Conservation (phyloP, 2,113 vertebrate species). For the Desmodus rotundus region DNA sequence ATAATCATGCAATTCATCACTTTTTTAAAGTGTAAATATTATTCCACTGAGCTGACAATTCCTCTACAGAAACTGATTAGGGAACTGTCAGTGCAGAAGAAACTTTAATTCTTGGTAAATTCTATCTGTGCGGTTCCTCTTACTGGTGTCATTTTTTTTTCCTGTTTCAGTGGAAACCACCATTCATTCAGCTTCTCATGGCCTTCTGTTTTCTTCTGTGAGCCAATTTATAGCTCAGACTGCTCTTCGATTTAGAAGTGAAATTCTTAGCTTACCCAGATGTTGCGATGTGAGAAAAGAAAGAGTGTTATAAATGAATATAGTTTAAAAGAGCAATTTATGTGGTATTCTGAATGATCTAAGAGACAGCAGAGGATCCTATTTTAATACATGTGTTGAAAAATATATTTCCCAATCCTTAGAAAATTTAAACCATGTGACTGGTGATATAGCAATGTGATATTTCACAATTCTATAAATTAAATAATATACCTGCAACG, state of each 20-base stretch:
- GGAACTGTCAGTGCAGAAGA: neutral
- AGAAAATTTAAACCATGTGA: neutral
- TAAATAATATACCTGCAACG: neutral
- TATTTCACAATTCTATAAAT: slow-evolving; percentile 17
- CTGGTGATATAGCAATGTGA: neutral
- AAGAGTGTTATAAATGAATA: neutral
- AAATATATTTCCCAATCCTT: neutral
- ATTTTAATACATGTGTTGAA: neutral
- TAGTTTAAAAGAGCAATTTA: slow-evolving; percentile 22
- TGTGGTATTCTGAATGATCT: neutral
- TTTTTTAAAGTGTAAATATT: slow-evolving; percentile 70
- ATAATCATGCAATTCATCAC: slow-evolving; percentile 63
- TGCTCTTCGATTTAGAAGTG: neutral
- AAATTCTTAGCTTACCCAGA: neutral
- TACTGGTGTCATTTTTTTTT: neutral
- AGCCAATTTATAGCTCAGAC: neutral
- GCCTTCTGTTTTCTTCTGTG: neutral
- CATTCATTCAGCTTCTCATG: neutral
- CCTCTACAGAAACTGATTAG: slow-evolving; percentile 44
- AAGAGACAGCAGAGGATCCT: neutral
- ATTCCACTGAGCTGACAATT: slow-evolving; percentile 54
- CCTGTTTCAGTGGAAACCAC: slow-evolving; percentile 43
- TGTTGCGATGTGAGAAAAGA: neutral
- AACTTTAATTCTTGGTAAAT: neutral
- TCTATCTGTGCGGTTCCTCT: neutral